A percentile compares a stretch with the other conserved stretches of the same genome.
These are phyloP conservation scores for Cervus canadensis DNA, from an alignment of 2,113 vertebrate genomes.

Conservation along the genomic window DNA sequence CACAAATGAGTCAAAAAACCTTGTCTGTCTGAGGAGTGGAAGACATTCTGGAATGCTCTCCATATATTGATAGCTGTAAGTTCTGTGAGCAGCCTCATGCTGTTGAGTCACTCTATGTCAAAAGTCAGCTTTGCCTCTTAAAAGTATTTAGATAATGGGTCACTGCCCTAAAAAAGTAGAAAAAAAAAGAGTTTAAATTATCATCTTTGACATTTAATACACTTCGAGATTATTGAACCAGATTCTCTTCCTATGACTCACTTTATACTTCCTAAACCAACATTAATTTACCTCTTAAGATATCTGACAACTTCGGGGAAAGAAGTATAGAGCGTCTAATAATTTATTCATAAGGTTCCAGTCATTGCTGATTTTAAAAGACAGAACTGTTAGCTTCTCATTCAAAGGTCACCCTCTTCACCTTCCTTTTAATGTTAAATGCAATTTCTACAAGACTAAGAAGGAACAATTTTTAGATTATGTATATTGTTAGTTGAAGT, in stretches of 20 bases:
- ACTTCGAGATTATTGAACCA: slow-evolving; percentile 20
- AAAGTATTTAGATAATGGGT: not conserved
- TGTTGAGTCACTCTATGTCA: not conserved
- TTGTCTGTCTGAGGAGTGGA: not conserved
- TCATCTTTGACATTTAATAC: slow-evolving; percentile 5
- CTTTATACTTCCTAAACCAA: slow-evolving; percentile 26
- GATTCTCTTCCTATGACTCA: slow-evolving; percentile 27
- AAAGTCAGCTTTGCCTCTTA: not conserved
- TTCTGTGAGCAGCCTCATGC: not conserved
- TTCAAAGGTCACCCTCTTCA: not conserved
- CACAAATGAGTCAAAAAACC: not conserved
- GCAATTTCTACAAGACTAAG: not conserved
- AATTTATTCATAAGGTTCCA: slow-evolving; percentile 39
- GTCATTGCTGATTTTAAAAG: slow-evolving; percentile 19
- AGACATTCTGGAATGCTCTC: not conserved
- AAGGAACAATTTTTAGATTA: not conserved
- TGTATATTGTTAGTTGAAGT: not conserved
- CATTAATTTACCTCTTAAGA: slow-evolving; percentile 15
- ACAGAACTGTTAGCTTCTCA: not conserved
- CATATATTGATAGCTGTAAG: not conserved
- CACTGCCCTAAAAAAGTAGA: not conserved
- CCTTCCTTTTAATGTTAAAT: not conserved
- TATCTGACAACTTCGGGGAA: not conserved
- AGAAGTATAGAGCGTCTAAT: not conserved
- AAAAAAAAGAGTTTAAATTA: not conserved